These are phyloP conservation scores for Corydoras maculifer DNA, from an alignment of 2,113 vertebrate genomes.

Conservation along the genomic window DNA sequence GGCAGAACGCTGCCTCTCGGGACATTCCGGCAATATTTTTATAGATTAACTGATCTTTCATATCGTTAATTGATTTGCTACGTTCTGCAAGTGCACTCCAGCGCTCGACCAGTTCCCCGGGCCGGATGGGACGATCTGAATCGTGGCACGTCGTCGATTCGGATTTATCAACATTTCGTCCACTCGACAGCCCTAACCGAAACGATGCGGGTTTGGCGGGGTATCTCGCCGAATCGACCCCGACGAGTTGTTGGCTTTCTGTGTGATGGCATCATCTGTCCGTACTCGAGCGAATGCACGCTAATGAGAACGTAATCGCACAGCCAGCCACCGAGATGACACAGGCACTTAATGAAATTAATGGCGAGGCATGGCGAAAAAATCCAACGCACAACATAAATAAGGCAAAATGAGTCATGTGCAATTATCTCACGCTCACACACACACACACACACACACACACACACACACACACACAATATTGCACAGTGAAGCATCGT, in stretches of 20 bases:
- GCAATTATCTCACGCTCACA: slow-evolving; percentile 39
- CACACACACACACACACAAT: slow-evolving; percentile 7
- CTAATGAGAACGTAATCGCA: slow-evolving; percentile 46
- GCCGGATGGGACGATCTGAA: background rate
- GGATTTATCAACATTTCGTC: background rate
- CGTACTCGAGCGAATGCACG: slow-evolving; percentile 49
- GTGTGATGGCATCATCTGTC: slow-evolving; percentile 42
- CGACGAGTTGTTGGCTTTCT: background rate
- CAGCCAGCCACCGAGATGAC: slow-evolving; percentile 39
- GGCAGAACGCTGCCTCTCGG: slow-evolving; percentile 57
- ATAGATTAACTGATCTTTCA: slow-evolving; percentile 62
- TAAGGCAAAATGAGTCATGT: slow-evolving; percentile 37
- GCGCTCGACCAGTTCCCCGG: background rate
- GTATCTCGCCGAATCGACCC: slow-evolving; percentile 1
- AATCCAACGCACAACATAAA: slow-evolving; percentile 53
- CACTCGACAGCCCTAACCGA: no score
- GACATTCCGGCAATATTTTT: slow-evolving; percentile 52
- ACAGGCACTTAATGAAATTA: slow-evolving; percentile 38
- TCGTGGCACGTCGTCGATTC: background rate
- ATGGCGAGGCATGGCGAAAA: slow-evolving; percentile 38
- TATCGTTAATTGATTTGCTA: slow-evolving; percentile 67
- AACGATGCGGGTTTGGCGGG: background rate
- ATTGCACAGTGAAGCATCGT: slow-evolving; percentile 43
- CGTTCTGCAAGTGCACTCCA: slow-evolving; percentile 50
- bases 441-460: slow-evolving; percentile 4